Evolutionary conservation across 1,140 invertebrate genomes (phyloP), one percentile per base, ranked within the genome.

Genomic region (Hestina assimilis): DNA sequence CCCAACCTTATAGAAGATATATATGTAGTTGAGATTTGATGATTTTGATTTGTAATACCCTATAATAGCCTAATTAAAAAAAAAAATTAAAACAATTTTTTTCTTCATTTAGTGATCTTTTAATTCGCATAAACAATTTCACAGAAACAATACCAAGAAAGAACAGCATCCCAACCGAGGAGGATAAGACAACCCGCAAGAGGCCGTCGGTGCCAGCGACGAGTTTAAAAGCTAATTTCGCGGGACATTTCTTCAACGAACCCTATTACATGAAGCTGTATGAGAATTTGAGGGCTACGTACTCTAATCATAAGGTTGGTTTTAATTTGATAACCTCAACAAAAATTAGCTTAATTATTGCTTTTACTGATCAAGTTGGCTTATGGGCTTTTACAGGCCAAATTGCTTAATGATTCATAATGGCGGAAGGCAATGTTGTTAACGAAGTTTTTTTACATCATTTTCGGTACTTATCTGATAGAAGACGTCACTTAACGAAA

Each of bases 221-320:
- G 0, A 81, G 69, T 41, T 31, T 86, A 4, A 88, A 83, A 68
- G 62, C 82, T 19, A 89, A 82, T 59, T 76, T 89, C 3, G 85
- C 92, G 15, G 94, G 93, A 8, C 83, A 91, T 43, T 96, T 96
- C 79, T 87, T 89, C 26, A 91, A 90, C 42, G 89, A 92, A 11
- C 92, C 93, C 0, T 93, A 95, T 78, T 96, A 96, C 78, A 90
- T 94, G 83, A 94, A 94, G 72, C 84, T 96, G 12, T 93, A 94
- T 75, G 94, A 95, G 11, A 92, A 92, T 12, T 72, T 96, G 6
- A 93, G 91, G 72, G 92, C 92, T 55, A 92, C 95, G 3, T 94
- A 95, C 81, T 91, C 91, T 1, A 96, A 95, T 90, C 96, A 96
- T 78, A 94, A 94, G 88, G 93, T 93, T 71, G 64, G 65, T 63